phyloP scores from a whole-genome alignment of 2,888 invertebrate species.

The Machimus atricapillus region DNA sequence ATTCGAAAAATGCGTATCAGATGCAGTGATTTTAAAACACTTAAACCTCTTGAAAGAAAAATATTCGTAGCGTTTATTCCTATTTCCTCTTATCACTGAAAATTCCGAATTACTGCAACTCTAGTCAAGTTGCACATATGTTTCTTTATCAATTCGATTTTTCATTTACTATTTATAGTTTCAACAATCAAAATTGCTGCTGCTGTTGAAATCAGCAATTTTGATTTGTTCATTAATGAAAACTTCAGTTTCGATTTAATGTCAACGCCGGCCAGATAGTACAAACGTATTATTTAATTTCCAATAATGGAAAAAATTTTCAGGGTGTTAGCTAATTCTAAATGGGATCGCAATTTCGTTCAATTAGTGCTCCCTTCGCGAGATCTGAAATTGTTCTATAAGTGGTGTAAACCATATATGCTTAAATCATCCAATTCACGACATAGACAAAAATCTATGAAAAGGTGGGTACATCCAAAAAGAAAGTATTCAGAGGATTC shows the following conservation, averaged over 20 bases:
- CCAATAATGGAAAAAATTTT: not conserved
- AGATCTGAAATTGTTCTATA: not conserved
- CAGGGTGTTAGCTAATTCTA: not conserved
- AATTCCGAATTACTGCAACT: not conserved
- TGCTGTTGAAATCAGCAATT: too few relatives aligned
- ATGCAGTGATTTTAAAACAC: not conserved
- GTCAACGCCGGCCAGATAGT: not conserved
- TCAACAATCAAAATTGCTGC: too few relatives aligned
- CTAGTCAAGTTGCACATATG: not conserved
- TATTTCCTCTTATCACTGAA: not conserved
- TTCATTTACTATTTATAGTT: not conserved
- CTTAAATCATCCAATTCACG: not conserved
- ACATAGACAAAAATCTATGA: not conserved
- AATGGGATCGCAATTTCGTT: not conserved
- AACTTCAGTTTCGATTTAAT: not conserved
- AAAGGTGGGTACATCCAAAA: too few relatives aligned
- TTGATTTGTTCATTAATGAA: not conserved
- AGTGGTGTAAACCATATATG: not conserved
- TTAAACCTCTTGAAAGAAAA: not conserved
- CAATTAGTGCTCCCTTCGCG: not conserved
- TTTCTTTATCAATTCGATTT: not conserved
- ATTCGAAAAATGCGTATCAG: not conserved
- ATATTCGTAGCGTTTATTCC: not conserved
- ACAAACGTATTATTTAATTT: not conserved
- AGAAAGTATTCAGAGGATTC: too few relatives aligned